Percentiles rank a stretch among this genome's conserved stretches.
These are phyloP conservation scores for Spodoptera litura DNA, from an alignment of 1,140 invertebrate genomes.

Conservation along the genomic window DNA sequence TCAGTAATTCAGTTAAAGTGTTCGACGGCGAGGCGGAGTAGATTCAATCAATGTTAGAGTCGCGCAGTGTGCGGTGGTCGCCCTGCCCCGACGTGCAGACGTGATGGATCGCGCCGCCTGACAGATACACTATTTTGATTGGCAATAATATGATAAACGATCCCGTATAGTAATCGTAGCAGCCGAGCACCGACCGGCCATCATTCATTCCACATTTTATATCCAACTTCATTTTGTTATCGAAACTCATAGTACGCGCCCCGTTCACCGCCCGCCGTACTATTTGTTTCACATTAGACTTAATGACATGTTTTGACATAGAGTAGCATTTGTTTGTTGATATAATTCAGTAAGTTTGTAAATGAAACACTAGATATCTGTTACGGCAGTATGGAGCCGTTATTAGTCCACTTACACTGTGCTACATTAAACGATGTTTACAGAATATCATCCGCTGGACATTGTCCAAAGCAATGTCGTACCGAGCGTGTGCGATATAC, in stretches of 20 bases:
- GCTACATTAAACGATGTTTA: conserved; percentile 77
- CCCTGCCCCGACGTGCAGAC: conserved; percentile 57
- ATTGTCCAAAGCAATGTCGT: conserved; percentile 78
- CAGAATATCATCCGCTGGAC: conserved; percentile 77
- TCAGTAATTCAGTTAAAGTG: conserved; percentile 66
- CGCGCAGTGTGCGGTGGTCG: conserved; percentile 41
- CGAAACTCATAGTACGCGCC: conserved; percentile 63
- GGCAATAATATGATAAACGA: conserved; percentile 85
- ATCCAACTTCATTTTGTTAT: conserved; percentile 66
- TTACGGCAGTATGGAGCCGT: conserved; percentile 59
- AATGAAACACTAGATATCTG: conserved; percentile 66
- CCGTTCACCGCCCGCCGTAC: conserved; percentile 51
- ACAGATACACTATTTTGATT: conserved; percentile 86
- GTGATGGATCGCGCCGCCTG: conserved; percentile 81
- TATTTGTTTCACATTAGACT: conserved; percentile 60
- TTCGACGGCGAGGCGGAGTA: conserved; percentile 62
- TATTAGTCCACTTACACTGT: conserved; percentile 67
- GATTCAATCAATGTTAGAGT: conserved; percentile 70
- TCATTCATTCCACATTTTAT: conserved; percentile 78
- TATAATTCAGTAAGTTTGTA: conserved; percentile 61
- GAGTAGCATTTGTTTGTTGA: conserved; percentile 68
- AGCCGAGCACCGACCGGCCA: conserved; percentile 71
- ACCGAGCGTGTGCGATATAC: conserved; percentile 64
- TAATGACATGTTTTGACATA: conserved; percentile 63
- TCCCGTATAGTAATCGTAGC: conserved; percentile 80